Evolutionary conservation across 2,888 invertebrate genomes (phyloP).

Genomic region (Ernsta delagoae): DNA sequence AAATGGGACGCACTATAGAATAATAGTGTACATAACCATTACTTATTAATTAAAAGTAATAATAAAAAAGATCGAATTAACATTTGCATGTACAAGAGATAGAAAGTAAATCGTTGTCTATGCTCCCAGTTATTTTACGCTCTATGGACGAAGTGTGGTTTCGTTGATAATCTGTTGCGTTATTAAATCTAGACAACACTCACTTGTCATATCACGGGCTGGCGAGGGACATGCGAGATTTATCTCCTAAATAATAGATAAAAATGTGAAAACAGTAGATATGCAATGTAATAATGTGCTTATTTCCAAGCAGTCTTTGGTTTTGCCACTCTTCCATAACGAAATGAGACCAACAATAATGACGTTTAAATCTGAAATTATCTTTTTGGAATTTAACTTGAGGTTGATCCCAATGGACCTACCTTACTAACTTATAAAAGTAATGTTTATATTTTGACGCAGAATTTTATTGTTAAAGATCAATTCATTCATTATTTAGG

Average conservation of each 20-base stretch:
- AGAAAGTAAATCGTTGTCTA: slow-evolving; percentile 53
- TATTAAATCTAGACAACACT: slow-evolving; percentile 43
- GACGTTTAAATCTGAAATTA: too few species aligned
- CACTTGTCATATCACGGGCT: slow-evolving; percentile 20
- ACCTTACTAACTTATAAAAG: too few species aligned
- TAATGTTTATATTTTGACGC: too few species aligned
- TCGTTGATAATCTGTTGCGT: slow-evolving; percentile 43
- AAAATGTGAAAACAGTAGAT: slow-evolving; percentile 5
- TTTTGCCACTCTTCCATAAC: too few species aligned
- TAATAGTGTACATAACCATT: not conserved
- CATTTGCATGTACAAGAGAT: slow-evolving; percentile 67
- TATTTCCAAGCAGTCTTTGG: too few species aligned
- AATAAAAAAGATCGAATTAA: slow-evolving; percentile 42
- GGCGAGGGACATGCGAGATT: slow-evolving; percentile 29
- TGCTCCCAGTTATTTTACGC: slow-evolving; percentile 45
- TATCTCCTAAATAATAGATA: slow-evolving; percentile 2
- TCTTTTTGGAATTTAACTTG: too few species aligned
- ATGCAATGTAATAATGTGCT: too few species aligned
- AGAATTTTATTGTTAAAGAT: too few species aligned
- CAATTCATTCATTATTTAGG: too few species aligned
- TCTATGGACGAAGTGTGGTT: slow-evolving; percentile 39
- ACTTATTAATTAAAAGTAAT: slow-evolving; percentile 22
- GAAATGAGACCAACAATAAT: too few species aligned
- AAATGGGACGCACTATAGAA: not conserved
- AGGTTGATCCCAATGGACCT: too few species aligned